These are phyloP conservation scores for Sisyra terminalis DNA, from an alignment of 2,888 invertebrate genomes.

Conservation along the genomic window DNA sequence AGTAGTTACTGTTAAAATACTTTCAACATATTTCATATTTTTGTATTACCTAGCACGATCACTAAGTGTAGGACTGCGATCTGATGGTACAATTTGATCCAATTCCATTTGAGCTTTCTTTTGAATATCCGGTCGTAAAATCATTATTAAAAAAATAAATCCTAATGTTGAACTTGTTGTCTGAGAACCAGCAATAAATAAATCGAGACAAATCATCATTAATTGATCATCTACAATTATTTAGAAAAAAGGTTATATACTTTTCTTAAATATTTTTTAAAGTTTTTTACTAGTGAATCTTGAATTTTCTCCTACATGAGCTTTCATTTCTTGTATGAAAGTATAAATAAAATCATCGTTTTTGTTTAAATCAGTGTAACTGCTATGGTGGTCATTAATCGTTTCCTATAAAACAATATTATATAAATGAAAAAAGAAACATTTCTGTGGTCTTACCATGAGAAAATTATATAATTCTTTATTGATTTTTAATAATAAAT, in stretches of 20 bases:
- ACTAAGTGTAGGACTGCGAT: constrained; percentile 26
- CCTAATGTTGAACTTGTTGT: constrained; percentile 46
- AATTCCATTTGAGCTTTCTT: constrained; percentile 35
- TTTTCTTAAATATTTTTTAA: background rate
- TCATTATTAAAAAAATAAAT: constrained; percentile 40
- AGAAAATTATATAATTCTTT: constrained; percentile 33
- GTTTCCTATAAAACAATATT: constrained; percentile 23
- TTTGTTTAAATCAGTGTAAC: constrained; percentile 25
- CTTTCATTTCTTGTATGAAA: constrained; percentile 41
- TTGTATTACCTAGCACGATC: constrained; percentile 28
- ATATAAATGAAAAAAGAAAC: background rate
- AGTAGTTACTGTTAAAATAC: background rate
- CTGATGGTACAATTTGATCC: constrained; percentile 25
- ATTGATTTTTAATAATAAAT: constrained; percentile 37
- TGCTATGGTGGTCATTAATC: constrained; percentile 36
- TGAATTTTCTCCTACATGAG: constrained; percentile 17
- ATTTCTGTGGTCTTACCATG: constrained; percentile 21
- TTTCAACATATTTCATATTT: background rate
- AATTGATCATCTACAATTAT: constrained; percentile 37
- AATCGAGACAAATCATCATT: constrained; percentile 44
- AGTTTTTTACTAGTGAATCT: constrained; percentile 27
- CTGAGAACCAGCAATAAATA: constrained; percentile 48
- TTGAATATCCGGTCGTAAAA: constrained; percentile 39
- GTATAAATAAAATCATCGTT: constrained; percentile 43
- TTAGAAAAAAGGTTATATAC: constrained; percentile 8